Conservation (phyloP, 2,888 invertebrate genomes). For the Cataglyphis livida region DNA sequence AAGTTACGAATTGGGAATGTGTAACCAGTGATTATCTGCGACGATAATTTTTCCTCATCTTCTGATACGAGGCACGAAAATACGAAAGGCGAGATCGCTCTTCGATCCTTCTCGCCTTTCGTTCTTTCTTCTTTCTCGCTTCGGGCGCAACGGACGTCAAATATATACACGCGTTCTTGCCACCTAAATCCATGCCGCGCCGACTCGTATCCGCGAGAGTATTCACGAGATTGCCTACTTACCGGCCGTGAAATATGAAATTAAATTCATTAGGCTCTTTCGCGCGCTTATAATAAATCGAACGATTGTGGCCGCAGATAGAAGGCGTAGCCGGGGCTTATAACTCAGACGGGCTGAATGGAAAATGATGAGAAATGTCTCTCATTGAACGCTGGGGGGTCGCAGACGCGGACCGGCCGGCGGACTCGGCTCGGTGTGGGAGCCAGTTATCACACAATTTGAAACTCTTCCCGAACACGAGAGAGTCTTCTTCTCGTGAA, state of each 20-base stretch:
- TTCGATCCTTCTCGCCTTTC: conserved; percentile 7
- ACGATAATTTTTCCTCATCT: not conserved
- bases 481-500: conserved; percentile 6
- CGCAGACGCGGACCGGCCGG: conserved; percentile 62
- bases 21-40: not conserved
- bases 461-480: conserved; percentile 69
- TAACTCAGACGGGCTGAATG: conserved; percentile 84
- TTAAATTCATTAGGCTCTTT: conserved; percentile 83
- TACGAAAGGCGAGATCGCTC: conserved; percentile 5
- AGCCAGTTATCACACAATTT: conserved; percentile 81
- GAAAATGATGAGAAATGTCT: conserved; percentile 85
- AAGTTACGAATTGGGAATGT: not conserved
- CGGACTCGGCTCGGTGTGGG: conserved; percentile 58
- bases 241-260: conserved; percentile 84
- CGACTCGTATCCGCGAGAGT: conserved; percentile 56
- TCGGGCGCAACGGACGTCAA: conserved; percentile 16
- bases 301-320: conserved; percentile 81
- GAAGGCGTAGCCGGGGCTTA: conserved; percentile 78
- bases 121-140: conserved; percentile 23
- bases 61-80: conserved; percentile 14
- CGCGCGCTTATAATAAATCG: conserved; percentile 84
- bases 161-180: conserved; percentile 38
- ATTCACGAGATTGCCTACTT: conserved; percentile 79
- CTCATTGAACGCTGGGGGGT: conserved; percentile 85
- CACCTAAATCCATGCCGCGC: conserved; percentile 72